Conservation (phyloP, 2,888 invertebrate species). For the Trypoxylon attenuatum region DNA sequence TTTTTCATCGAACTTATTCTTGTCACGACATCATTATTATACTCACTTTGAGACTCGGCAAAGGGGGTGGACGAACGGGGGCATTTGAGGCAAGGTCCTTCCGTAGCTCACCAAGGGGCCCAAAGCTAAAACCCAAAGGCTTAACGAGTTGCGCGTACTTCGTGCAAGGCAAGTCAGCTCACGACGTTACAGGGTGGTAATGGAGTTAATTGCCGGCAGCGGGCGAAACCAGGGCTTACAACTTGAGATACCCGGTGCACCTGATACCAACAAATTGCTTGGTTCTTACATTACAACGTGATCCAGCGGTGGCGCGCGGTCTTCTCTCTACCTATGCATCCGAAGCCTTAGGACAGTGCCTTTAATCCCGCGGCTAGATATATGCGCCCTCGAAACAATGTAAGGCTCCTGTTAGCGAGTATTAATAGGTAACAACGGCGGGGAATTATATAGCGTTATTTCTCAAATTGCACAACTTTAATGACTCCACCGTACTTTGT, state of each 20-base stretch:
- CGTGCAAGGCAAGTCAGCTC: conserved; percentile 58
- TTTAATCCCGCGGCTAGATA: conserved; percentile 29
- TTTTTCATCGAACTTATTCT: too few relatives aligned
- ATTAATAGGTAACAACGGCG: too few relatives aligned
- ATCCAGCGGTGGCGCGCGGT: conserved; percentile 43
- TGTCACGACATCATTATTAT: not conserved
- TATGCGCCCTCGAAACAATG: too few relatives aligned
- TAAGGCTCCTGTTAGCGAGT: too few relatives aligned
- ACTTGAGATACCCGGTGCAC: conserved; percentile 71
- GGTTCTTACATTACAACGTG: conserved; percentile 62
- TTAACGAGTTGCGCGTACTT: conserved; percentile 69
- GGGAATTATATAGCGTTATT: too few relatives aligned
- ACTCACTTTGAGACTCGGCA: not conserved
- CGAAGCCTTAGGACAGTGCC: conserved; percentile 16
- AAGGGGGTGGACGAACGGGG: not conserved
- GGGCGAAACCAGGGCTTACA: conserved; percentile 70
- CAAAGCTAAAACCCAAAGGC: conserved; percentile 67
- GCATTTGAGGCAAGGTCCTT: conserved; percentile 39
- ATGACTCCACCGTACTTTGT: too few relatives aligned
- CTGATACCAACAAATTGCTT: conserved; percentile 74
- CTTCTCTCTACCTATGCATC: conserved; percentile 14
- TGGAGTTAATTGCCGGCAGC: conserved; percentile 72
- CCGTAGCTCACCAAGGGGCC: conserved; percentile 46
- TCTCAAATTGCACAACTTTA: too few relatives aligned
- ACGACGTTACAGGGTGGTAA: conserved; percentile 73